Percentiles rank a stretch among this genome's conserved stretches.
Conservation (phyloP, 1,140 invertebrate species). For the Dendroctonus valens region DNA sequence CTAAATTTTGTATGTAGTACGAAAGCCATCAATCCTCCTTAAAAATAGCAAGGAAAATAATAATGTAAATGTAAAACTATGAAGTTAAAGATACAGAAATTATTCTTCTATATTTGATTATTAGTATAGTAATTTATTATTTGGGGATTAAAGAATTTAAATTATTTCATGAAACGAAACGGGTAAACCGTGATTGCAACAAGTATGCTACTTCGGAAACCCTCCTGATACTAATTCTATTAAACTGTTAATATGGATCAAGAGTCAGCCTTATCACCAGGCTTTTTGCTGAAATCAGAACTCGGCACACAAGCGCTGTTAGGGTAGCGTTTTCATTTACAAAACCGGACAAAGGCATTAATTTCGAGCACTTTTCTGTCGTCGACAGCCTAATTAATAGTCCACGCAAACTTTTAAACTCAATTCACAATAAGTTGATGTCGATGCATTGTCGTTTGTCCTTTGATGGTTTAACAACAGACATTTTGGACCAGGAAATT, state of each 20-base stretch:
- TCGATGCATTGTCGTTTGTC: slow-evolving; percentile 2
- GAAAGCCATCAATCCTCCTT: no score
- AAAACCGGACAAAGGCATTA: slow-evolving; percentile 33
- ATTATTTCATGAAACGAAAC: no score
- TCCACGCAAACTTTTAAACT: slow-evolving; percentile 31
- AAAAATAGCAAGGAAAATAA: no score
- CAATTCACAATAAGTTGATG: slow-evolving; percentile 21
- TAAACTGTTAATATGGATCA: slow-evolving; percentile 25
- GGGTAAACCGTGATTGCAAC: neutral
- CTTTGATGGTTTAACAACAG: slow-evolving; percentile 1
- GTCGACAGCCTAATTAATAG: slow-evolving; percentile 36
- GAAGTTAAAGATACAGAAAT: no score
- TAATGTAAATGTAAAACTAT: no score
- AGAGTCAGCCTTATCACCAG: slow-evolving; percentile 15
- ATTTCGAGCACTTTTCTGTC: slow-evolving; percentile 30
- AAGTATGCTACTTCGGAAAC: slow-evolving; percentile 8
- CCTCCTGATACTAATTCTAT: slow-evolving; percentile 15
- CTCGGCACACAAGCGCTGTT: slow-evolving; percentile 22
- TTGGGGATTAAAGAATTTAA: no score
- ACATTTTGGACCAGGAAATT: neutral
- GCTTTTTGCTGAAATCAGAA: slow-evolving; percentile 27
- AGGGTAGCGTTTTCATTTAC: slow-evolving; percentile 30
- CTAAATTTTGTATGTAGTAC: no score
- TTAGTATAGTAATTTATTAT: no score
- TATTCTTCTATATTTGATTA: no score